Conservation (phyloP, 2,113 vertebrate species). For the Acanthochromis polyacanthus region DNA sequence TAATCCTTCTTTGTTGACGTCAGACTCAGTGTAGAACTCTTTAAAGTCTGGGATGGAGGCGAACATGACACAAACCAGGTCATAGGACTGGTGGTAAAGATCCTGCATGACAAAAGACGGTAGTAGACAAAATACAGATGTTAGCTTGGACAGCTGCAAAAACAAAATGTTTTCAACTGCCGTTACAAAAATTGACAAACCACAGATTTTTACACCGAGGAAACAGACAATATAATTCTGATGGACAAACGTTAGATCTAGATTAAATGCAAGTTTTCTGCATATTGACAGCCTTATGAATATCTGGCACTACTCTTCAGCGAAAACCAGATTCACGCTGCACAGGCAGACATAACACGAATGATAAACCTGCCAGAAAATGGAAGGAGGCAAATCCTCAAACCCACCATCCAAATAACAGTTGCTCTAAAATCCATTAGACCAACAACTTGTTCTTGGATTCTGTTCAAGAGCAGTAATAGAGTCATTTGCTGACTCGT, state of each 20-base stretch:
- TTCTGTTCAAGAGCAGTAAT: conserved; percentile 29
- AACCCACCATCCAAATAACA: conserved; percentile 11
- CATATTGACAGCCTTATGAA: not conserved
- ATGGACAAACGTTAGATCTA: not conserved
- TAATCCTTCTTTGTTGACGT: conserved; percentile 97
- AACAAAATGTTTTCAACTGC: not conserved
- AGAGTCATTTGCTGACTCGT: conserved; percentile 26
- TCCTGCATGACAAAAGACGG: conserved; percentile 84
- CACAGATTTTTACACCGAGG: not conserved
- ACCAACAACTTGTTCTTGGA: conserved; percentile 20
- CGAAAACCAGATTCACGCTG: not conserved
- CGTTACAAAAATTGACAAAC: not conserved
- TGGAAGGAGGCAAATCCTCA: not conserved
- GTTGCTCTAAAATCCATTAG: conserved; percentile 26
- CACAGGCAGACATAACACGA: not conserved
- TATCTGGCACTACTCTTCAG: not conserved
- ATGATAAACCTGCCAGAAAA: not conserved
- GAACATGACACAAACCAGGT: conserved; percentile 98
- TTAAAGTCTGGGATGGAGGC: conserved; percentile 99
- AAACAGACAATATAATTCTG: not conserved
- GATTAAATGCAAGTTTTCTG: not conserved
- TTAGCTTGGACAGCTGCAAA: conserved; percentile 5
- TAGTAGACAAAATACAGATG: conserved; percentile 27
- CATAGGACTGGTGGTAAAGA: conserved; percentile 97
- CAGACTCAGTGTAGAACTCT: conserved; percentile 98